A percentile compares a stretch with the other conserved stretches of the same genome.
phyloP scores from a whole-genome alignment of 2,797 vertebrate species.

The Salarias fasciatus region DNA sequence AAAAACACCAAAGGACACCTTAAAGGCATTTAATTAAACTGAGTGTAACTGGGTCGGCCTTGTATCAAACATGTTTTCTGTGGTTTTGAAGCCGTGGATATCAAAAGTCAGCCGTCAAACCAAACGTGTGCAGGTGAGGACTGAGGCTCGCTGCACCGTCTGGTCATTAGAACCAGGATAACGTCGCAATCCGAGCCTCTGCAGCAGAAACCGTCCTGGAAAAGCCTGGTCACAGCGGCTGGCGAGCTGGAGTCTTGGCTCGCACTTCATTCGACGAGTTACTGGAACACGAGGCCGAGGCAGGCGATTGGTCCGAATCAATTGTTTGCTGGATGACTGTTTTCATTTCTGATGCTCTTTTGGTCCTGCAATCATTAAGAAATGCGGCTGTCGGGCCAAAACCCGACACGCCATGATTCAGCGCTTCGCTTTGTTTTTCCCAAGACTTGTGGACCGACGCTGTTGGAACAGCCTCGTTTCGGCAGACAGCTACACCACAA shows the following conservation, averaged over 20 bases:
- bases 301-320: too few species aligned
- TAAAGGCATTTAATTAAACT: conserved; percentile 29
- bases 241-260: neutral
- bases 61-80: conserved; percentile 1
- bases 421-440: neutral
- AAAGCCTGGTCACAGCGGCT: neutral
- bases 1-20: conserved; percentile 28
- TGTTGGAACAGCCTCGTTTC: too few species aligned
- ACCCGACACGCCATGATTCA: too few species aligned
- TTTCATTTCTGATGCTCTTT: neutral
- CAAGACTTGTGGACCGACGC: conserved; percentile 7
- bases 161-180: too few species aligned
- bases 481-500: too few species aligned
- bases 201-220: too few species aligned
- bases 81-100: conserved; percentile 6
- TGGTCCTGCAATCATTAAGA: neutral
- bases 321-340: neutral
- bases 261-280: neutral
- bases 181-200: too few species aligned
- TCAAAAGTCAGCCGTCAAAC: conserved; percentile 7
- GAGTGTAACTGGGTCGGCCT: conserved; percentile 22
- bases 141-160: neutral
- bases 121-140: neutral
- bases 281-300: neutral
- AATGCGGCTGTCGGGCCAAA: conserved; percentile 13